Evolutionary conservation across 2,888 invertebrate genomes (phyloP).

Genomic region (Cheilosia vernalis): DNA sequence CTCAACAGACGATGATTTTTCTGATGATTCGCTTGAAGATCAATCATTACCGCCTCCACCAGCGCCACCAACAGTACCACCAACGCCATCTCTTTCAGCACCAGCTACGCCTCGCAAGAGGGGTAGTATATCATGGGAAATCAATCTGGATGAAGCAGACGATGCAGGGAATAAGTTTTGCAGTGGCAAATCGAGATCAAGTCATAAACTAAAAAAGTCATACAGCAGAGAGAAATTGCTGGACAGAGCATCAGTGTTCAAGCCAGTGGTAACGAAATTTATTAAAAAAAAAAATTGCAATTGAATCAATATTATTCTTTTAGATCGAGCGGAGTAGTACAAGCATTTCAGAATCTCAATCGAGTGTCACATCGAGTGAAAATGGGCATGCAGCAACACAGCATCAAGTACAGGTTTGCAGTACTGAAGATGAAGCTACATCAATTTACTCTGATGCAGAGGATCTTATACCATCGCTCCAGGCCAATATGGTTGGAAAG

Average conservation of each 20-base stretch:
- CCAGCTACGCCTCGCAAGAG: slow-evolving; percentile 88
- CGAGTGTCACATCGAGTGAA: slow-evolving; percentile 88
- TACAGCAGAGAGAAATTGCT: slow-evolving; percentile 54
- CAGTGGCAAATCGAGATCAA: slow-evolving; percentile 49
- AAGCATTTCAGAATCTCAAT: slow-evolving; percentile 83
- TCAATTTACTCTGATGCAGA: slow-evolving; percentile 88
- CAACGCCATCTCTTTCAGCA: slow-evolving; percentile 83
- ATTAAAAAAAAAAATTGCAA: neutral
- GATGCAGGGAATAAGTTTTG: slow-evolving; percentile 41
- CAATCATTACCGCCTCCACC: slow-evolving; percentile 86
- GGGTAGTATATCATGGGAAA: slow-evolving; percentile 94
- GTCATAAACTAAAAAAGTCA: slow-evolving; percentile 53
- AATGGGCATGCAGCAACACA: slow-evolving; percentile 72
- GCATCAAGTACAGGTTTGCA: slow-evolving; percentile 86
- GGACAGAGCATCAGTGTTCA: slow-evolving; percentile 49
- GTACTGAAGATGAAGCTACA: slow-evolving; percentile 87
- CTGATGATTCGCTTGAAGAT: slow-evolving; percentile 93
- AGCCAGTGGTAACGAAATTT: slow-evolving; percentile 62
- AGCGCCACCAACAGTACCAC: slow-evolving; percentile 82
- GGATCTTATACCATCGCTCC: slow-evolving; percentile 78
- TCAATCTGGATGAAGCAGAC: slow-evolving; percentile 87
- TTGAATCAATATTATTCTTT: neutral
- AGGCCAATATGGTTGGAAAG: slow-evolving; percentile 84
- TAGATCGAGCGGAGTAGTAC: slow-evolving; percentile 54
- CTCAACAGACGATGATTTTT: slow-evolving; percentile 87